phyloP scores from a whole-genome alignment of 2,888 invertebrate species.

The Seladonia tumulorum region DNA sequence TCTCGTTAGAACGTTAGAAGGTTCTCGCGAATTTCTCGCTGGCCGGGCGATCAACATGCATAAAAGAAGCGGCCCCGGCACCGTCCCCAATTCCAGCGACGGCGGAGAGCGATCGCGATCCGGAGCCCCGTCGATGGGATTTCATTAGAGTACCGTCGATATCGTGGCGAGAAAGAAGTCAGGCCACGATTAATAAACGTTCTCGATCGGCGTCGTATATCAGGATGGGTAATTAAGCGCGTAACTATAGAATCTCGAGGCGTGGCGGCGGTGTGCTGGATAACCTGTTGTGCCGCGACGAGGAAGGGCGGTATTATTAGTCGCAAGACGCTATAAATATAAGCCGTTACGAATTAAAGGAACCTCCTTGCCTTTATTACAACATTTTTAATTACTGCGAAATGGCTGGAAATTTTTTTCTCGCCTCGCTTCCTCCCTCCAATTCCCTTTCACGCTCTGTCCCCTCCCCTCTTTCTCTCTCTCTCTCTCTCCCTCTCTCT shows the following conservation, averaged over 20 bases:
- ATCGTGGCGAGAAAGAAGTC: slow-evolving; percentile 46
- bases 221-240: slow-evolving; percentile 82
- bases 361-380: slow-evolving; percentile 75
- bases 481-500: slow-evolving; percentile 7
- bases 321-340: slow-evolving; percentile 65
- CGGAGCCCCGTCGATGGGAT: slow-evolving; percentile 26
- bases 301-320: slow-evolving; percentile 61
- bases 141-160: slow-evolving; percentile 48
- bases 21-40: not conserved
- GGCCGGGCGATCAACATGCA: not conserved
- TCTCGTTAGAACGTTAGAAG: not conserved
- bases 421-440: slow-evolving; percentile 30
- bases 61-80: not conserved
- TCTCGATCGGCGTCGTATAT: slow-evolving; percentile 73
- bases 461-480: not conserved
- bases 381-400: slow-evolving; percentile 81
- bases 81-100: not conserved
- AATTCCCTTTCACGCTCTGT: not conserved
- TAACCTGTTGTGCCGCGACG: slow-evolving; percentile 63
- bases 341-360: slow-evolving; percentile 75
- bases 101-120: not conserved
- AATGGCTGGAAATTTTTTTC: slow-evolving; percentile 79
- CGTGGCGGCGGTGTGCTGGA: slow-evolving; percentile 72
- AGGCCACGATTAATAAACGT: slow-evolving; percentile 60
- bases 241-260: slow-evolving; percentile 83